Evolutionary conservation across 2,113 vertebrate genomes (phyloP), one percentile per base, ranked within the genome.

Genomic region (Nesoenas mayeri): DNA sequence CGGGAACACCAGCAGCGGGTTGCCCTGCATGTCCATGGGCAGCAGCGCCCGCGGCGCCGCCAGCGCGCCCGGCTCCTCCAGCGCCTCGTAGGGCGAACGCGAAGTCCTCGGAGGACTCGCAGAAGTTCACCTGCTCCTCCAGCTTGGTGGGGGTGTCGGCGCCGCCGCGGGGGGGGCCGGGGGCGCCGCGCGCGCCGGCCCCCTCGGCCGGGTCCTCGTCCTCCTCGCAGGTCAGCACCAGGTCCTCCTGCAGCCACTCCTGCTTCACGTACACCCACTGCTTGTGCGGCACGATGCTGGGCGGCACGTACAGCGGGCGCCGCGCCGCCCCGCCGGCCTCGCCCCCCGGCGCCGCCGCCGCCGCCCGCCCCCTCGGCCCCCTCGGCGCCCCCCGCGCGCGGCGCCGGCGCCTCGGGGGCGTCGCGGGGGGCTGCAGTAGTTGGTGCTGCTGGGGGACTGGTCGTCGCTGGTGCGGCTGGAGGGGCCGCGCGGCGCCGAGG

Each of bases 181-280:
- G 36, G 48, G 48, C 20, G 48, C 72, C 56, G 4, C 74, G 95
- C 66, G 44, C 95, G n/a, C n/a, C 11, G 22, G 93, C 15, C 58
- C 90, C 74, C n/a, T 90, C 94, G 48, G 81, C 66, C 1, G 96
- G 87, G 19, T 98, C 98, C 53, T 98, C 98, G 4, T 98, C 98
- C 2, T 98, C 99, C 79, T 99, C 99, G 40, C 99, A 99, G 5
- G 98, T 98, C 38, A 98, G 98, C 16, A 98, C 98, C 67, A 98
- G 97, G 75, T 99, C 99, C 88, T 98, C 99, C 88, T 99, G 98
- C 0, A 98, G 98, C 77, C 99, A 98, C 5, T 99, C 98, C 60
- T 98, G 97, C 83, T 99, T 99, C 88, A 99, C 98, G 38, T 98
- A 98, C 70, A 99, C 98, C 99, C 99, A 99, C 93, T 98, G 99